Conservation (phyloP, 2,888 invertebrate genomes). For the Trichopoda pennipes region DNA sequence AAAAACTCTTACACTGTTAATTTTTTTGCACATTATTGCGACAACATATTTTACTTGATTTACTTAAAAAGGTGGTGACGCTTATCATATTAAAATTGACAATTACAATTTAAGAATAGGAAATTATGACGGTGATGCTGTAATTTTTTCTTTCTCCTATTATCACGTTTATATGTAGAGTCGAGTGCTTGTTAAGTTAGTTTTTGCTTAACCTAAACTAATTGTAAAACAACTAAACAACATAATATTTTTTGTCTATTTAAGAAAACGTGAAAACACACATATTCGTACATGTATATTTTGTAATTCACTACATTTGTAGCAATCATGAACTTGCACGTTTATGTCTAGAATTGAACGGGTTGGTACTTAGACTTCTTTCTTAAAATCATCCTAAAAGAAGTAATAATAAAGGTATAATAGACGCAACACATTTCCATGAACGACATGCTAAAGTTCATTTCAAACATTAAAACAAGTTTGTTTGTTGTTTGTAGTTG, state of each 20-base stretch:
- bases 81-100: too few relatives aligned
- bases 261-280: slow-evolving; percentile 27
- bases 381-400: slow-evolving; percentile 32
- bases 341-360: background rate
- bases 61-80: too few relatives aligned
- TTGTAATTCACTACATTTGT: slow-evolving; percentile 32
- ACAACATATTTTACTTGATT: too few relatives aligned
- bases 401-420: slow-evolving; percentile 54
- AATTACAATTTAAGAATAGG: too few relatives aligned
- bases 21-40: too few relatives aligned
- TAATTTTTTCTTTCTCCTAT: too few relatives aligned
- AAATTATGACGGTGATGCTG: too few relatives aligned
- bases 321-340: slow-evolving; percentile 25
- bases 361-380: slow-evolving; percentile 19
- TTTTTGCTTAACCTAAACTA: slow-evolving; percentile 60
- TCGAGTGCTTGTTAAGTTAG: slow-evolving; percentile 12
- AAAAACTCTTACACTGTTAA: too few relatives aligned
- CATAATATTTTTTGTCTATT: slow-evolving; percentile 49
- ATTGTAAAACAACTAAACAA: slow-evolving; percentile 63
- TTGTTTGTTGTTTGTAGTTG: background rate
- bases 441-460: slow-evolving; percentile 61
- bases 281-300: slow-evolving; percentile 16
- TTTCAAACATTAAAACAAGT: background rate
- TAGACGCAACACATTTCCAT: slow-evolving; percentile 58
- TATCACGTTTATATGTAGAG: background rate